Evolutionary conservation across 2,888 invertebrate genomes (phyloP), one percentile per base, ranked within the genome.

Genomic region (Craniophora ligustri): DNA sequence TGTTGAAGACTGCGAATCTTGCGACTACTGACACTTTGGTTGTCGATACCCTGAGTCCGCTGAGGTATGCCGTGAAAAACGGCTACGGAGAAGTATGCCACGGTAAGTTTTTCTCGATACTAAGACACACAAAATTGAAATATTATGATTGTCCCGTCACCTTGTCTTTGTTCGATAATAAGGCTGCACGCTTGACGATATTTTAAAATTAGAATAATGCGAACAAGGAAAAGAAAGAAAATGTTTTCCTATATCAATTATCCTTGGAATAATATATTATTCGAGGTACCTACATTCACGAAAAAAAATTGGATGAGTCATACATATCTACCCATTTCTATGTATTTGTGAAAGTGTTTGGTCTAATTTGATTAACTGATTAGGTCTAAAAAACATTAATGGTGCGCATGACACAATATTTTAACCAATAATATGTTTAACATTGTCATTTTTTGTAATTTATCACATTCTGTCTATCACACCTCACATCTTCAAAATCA

Each of bases 21-120:
- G 51, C 72, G 2, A 58, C 71, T 5, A 75, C 84, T 1, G 78
- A 81, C 13, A 75, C 76, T 2, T 44, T 89, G 3, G 75, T 88
- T 21, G 49, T 93, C 23, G 67, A 81, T 5, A 91, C 93, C 0
- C 70, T 81, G n/a, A 89, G 88, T 62, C 88, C 91, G 1, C 44
- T 93, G 28, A 82, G 75, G 4, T 93, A 87, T 66, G 78, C 78
- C 1, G 71, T 93, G 23, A 65, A 45, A 30, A 84, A 85, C 66
- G 77, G 38, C 3, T 60, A 55, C n/a, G 86, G 79, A 15, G 62
- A 83, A 51, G 85, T 92, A 55, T 94, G 93, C 77, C 87, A 86
- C 77, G 91, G 93, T 89, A 67, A 61, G 69, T 70, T 55, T n/a
- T 38, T 10, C 23, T 48, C 11, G 30, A 26, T 21, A 49, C 31